These are phyloP conservation scores for Nansenia antarctica DNA, from an alignment of 2,113 vertebrate genomes.

Conservation along the genomic window DNA sequence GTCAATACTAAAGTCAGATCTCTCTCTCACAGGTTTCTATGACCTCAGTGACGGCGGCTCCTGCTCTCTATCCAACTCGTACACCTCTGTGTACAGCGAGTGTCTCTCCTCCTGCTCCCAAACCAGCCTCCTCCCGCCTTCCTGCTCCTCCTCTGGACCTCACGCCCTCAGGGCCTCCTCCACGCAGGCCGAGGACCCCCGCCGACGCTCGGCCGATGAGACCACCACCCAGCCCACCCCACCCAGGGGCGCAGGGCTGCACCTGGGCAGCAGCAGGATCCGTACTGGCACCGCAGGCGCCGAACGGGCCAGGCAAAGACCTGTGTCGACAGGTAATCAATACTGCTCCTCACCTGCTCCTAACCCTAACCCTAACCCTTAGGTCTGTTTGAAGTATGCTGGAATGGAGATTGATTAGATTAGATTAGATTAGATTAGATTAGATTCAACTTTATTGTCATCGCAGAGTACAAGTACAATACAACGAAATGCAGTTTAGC, in stretches of 20 bases:
- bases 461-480: too few relatives aligned
- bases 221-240: conserved; percentile 67
- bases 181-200: conserved; percentile 62
- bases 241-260: conserved; percentile 67
- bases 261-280: conserved; percentile 70
- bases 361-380: not conserved
- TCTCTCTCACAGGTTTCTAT: conserved; percentile 83
- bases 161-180: conserved; percentile 40
- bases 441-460: too few relatives aligned
- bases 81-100: conserved; percentile 92
- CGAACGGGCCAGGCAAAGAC: conserved; percentile 76
- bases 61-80: conserved; percentile 90
- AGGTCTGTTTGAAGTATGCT: not conserved
- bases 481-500: too few relatives aligned
- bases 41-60: conserved; percentile 91
- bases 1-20: not conserved
- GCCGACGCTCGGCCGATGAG: conserved; percentile 87
- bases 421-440: not conserved
- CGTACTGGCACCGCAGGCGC: conserved; percentile 49
- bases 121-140: conserved; percentile 68
- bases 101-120: conserved; percentile 81
- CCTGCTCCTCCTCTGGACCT: conserved; percentile 44
- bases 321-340: conserved; percentile 89
- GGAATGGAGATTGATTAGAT: too few relatives aligned
- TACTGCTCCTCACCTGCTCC: not conserved